A percentile compares a stretch with the other conserved stretches of the same genome.
Evolutionary conservation across 2,888 invertebrate species (phyloP).

Genomic region (Stenurella melanura): DNA sequence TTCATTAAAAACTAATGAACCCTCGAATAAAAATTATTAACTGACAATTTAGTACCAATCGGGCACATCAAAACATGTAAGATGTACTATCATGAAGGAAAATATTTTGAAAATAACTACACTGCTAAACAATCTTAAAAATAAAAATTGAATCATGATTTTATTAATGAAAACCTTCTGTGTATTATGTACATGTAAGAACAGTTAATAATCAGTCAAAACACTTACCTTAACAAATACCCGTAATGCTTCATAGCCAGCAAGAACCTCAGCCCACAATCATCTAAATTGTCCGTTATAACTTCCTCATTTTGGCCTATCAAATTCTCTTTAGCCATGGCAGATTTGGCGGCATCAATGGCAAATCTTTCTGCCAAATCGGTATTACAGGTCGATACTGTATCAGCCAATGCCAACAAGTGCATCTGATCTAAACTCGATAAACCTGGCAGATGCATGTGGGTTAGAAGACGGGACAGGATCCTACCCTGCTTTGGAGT

Average conservation of each 20-base stretch:
- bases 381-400: constrained; percentile 94
- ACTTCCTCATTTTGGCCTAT: constrained; percentile 76
- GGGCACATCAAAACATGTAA: too few species aligned
- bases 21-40: too few species aligned
- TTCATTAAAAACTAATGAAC: too few species aligned
- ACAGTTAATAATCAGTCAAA: not conserved
- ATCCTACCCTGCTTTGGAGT: constrained; percentile 88
- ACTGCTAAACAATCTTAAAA: not conserved
- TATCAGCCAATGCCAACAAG: constrained; percentile 97
- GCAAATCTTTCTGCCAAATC: constrained; percentile 90
- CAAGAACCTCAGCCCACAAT: constrained; percentile 96
- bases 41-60: too few species aligned
- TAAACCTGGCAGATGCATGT: constrained; percentile 94
- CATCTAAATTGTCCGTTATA: constrained; percentile 90
- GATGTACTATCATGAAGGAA: too few species aligned
- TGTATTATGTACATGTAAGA: not conserved
- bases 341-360: constrained; percentile 81
- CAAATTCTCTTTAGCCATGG: constrained; percentile 80
- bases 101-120: not conserved
- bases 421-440: constrained; percentile 99
- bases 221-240: constrained; percentile 82
- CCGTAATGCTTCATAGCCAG: constrained; percentile 98
- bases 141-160: not conserved
- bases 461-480: constrained; percentile 92
- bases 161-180: not conserved